phyloP scores from a whole-genome alignment of 2,888 invertebrate species.

The Cylloceria caligata region DNA sequence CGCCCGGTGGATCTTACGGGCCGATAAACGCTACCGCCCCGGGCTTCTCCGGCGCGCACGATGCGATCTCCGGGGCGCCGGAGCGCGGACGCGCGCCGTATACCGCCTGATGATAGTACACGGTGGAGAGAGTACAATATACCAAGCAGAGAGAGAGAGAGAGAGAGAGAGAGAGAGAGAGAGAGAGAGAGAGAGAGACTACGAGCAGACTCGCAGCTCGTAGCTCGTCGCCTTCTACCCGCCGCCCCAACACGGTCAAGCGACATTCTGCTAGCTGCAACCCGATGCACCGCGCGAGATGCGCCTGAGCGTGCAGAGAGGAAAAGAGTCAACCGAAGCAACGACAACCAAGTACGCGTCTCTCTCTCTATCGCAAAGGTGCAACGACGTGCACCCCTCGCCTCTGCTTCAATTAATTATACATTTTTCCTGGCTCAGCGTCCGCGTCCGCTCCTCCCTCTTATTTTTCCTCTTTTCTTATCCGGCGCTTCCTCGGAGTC shows the following conservation, averaged over 20 bases:
- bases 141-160: conserved; percentile 1
- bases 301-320: neutral
- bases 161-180: neutral
- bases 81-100: conserved; percentile 66
- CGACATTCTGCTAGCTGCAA: conserved; percentile 22
- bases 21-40: conserved; percentile 70
- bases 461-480: neutral
- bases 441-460: neutral
- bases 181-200: neutral
- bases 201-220: conserved; percentile 9
- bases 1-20: conserved; percentile 67
- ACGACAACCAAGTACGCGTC: conserved; percentile 1
- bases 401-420: conserved; percentile 65
- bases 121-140: neutral
- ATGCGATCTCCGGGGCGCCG: conserved; percentile 70
- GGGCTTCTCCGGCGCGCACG: conserved; percentile 67
- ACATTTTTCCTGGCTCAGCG: conserved; percentile 50
- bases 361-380: conserved; percentile 25
- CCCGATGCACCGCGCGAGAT: conserved; percentile 28
- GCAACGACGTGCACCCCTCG: conserved; percentile 27
- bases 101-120: conserved; percentile 17
- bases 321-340: neutral
- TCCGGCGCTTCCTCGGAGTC: conserved; percentile 31
- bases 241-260: conserved; percentile 28
- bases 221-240: conserved; percentile 29